Percentiles rank a stretch among this genome's conserved stretches.
Evolutionary conservation across 1,140 invertebrate genomes (phyloP).

Genomic region (Drosophila nigromelanica): DNA sequence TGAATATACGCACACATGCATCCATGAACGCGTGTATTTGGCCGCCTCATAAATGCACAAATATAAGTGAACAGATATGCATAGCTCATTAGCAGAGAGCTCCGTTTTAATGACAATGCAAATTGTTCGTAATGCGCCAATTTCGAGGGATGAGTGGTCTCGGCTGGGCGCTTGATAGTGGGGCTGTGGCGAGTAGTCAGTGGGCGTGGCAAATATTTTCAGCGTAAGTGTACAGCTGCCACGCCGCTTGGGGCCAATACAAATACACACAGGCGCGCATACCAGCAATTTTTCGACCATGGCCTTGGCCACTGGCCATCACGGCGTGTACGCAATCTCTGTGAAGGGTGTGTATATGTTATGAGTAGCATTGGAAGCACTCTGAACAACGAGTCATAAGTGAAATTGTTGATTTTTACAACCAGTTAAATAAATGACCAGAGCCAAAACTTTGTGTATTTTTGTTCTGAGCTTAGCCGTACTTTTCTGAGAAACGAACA

Average conservation of each 20-base stretch:
- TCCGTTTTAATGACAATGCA: constrained; percentile 25
- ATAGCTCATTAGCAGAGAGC: constrained; percentile 25
- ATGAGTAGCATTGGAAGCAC: constrained; percentile 20
- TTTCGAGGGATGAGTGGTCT: constrained; percentile 15
- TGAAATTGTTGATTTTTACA: neutral
- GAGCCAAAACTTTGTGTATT: too few species aligned
- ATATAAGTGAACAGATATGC: neutral
- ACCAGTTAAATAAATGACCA: neutral
- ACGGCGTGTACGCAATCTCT: constrained; percentile 48
- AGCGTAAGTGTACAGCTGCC: constrained; percentile 14
- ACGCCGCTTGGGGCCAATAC: constrained; percentile 4
- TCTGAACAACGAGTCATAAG: constrained; percentile 14
- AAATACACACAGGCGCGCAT: neutral
- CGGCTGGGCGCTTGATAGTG: neutral
- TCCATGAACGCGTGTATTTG: too few species aligned
- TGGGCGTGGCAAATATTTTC: constrained; percentile 4
- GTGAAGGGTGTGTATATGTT: constrained; percentile 1
- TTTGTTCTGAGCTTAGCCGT: too few species aligned
- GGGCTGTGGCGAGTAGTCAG: neutral
- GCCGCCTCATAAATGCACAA: neutral
- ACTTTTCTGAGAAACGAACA: too few species aligned
- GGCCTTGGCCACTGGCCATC: constrained; percentile 49
- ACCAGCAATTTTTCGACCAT: constrained; percentile 24
- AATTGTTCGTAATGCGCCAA: constrained; percentile 27
- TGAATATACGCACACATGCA: too few species aligned